phyloP scores from a whole-genome alignment of 2,113 vertebrate species.

The Burhinus bistriatus region DNA sequence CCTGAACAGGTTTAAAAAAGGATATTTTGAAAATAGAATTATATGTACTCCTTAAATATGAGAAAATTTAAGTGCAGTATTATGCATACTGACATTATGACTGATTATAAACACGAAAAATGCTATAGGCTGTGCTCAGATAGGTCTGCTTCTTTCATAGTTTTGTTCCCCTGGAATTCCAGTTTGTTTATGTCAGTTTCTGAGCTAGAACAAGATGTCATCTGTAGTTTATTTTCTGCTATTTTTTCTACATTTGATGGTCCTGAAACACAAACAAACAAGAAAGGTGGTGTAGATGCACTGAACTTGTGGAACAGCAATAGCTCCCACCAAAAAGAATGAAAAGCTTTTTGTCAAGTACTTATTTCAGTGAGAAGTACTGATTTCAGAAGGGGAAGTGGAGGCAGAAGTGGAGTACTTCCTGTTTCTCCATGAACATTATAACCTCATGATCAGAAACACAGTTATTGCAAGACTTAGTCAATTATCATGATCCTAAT shows the following conservation, averaged over 20 bases:
- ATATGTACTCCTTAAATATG: neutral
- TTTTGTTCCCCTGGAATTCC: neutral
- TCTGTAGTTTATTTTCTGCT: neutral
- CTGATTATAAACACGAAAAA: neutral
- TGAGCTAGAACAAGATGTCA: neutral
- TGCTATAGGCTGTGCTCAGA: neutral
- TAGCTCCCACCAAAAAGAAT: neutral
- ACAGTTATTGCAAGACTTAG: neutral
- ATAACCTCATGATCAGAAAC: neutral
- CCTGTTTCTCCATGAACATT: neutral
- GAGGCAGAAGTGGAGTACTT: neutral
- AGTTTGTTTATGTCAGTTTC: neutral
- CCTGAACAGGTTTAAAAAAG: neutral
- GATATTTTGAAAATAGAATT: neutral
- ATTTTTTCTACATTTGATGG: neutral
- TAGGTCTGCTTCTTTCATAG: neutral
- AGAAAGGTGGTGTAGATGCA: neutral
- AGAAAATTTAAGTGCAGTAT: neutral
- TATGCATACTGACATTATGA: neutral
- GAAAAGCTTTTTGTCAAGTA: neutral
- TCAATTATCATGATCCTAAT: neutral
- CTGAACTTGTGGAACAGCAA: neutral
- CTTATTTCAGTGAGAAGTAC: too few relatives aligned
- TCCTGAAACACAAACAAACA: neutral
- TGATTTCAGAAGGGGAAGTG: neutral